Base-by-base conservation (phyloP, 2,797 vertebrate genomes). In the Leptatherina wallacei region DNA sequence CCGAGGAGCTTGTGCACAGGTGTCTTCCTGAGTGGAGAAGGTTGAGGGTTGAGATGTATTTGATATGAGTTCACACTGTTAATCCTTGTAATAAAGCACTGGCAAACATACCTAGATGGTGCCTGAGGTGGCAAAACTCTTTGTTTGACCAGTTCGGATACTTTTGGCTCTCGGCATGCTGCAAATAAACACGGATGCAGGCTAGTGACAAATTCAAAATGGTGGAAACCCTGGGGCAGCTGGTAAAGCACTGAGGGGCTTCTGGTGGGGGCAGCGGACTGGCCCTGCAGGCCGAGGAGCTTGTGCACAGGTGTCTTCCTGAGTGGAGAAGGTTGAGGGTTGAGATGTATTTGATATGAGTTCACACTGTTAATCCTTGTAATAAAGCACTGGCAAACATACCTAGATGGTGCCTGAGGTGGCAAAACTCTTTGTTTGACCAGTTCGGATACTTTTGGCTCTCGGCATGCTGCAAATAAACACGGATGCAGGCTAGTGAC, bases 141-240 rank as follows among this genome's bases (percentile, higher is more conserved):
- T 91, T 97, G 96, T 91, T 91, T 96, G 75, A 99, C 98, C 93
- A 99, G 90, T 73, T 98, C 97, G 76, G 98, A 97, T 71, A 97
- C 96, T 94, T 97, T 99, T 71, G 97, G 97, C 89, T 98, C 97
- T 86, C 95, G 94, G 88, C 98, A 99, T 70, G 97, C 98, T 99
- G 87, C 65, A 91, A 83, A 85, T 20, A 67, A 65, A 67, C 32
- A 86, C 20, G 85, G 16, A 75, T 1, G 24, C 38, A 69, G 32
- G n/a, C 0, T 33, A 56, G 44, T 71, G 18, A 67, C 4, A 69
- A 6, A 69, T 20, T 77, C 36, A 75, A 13, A 58, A 62, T 95
- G 97, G 56, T 97, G 96, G 88, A 96, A 97, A 16, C 98, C 97
- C 0, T 88, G 70, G 1, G 96, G 93, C 51, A 99, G 84, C n/a